phyloP scores from a whole-genome alignment of 1,140 invertebrate genomes.

The Drosophila ambigua region DNA sequence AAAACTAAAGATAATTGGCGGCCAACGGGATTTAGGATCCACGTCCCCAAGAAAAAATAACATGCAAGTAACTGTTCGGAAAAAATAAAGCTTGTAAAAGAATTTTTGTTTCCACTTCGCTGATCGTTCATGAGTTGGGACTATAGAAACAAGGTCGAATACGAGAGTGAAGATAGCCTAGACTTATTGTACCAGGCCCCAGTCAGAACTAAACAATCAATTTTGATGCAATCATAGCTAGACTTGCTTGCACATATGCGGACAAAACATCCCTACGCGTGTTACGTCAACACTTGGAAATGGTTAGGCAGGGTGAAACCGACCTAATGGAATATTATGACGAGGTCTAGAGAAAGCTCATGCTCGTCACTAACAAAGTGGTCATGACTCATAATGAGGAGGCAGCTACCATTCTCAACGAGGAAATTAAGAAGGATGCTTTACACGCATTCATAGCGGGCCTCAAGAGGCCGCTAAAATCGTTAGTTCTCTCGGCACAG shows the following conservation, averaged over 20 bases:
- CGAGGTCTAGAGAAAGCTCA: constrained; percentile 7
- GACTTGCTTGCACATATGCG: constrained; percentile 16
- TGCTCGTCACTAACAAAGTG: constrained; percentile 8
- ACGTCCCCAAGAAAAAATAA: too few relatives aligned
- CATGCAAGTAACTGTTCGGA: too few relatives aligned
- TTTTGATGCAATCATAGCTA: constrained; percentile 14
- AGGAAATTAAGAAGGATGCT: constrained; percentile 9
- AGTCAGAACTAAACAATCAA: too few relatives aligned
- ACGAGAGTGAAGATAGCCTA: too few relatives aligned
- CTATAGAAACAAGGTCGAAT: too few relatives aligned
- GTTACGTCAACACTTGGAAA: neutral
- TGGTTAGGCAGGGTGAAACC: constrained; percentile 7
- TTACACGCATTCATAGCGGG: constrained; percentile 4
- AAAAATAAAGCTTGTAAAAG: too few relatives aligned
- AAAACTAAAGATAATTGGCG: too few relatives aligned
- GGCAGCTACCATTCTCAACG: constrained; percentile 4
- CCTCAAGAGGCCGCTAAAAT: constrained; percentile 1
- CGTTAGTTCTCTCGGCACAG: neutral
- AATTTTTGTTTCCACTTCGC: too few relatives aligned
- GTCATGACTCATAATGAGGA: constrained; percentile 8
- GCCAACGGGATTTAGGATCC: too few relatives aligned
- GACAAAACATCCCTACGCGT: constrained; percentile 11
- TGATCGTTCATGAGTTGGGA: too few relatives aligned
- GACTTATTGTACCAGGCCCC: too few relatives aligned
- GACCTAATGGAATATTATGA: constrained; percentile 8